These are phyloP conservation scores for Tachina fera DNA, from an alignment of 2,888 invertebrate species.

Conservation along the genomic window DNA sequence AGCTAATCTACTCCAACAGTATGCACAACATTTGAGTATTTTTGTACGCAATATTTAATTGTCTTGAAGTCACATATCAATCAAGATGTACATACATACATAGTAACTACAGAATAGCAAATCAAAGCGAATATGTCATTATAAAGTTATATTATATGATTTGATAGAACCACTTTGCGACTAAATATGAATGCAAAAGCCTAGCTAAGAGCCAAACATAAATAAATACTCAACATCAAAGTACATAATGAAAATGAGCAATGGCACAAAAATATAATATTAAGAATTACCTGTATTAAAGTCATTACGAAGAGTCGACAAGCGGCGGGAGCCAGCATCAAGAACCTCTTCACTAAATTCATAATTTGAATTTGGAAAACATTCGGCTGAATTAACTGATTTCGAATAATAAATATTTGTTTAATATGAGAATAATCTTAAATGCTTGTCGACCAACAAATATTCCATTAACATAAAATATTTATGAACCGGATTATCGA, in stretches of 20 bases:
- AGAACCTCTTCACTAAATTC: slow-evolving; percentile 93
- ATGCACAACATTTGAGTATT: not conserved
- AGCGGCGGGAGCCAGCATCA: slow-evolving; percentile 91
- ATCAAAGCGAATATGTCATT: not conserved
- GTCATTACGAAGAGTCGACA: slow-evolving; percentile 96
- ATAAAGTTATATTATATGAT: not conserved
- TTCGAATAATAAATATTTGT: slow-evolving; percentile 35
- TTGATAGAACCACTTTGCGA: not conserved
- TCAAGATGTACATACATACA: not conserved
- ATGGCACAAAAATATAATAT: not conserved
- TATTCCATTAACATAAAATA: not conserved
- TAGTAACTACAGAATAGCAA: slow-evolving; percentile 4
- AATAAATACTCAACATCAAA: not conserved
- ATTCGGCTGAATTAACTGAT: slow-evolving; percentile 57
- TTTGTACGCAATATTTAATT: slow-evolving; percentile 15
- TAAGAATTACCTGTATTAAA: slow-evolving; percentile 91
- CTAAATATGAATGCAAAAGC: not conserved
- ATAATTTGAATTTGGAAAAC: slow-evolving; percentile 57
- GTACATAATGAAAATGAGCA: slow-evolving; percentile 20
- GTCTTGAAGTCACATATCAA: not conserved
- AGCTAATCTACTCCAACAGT: not conserved
- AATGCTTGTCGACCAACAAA: not conserved
- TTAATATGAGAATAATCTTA: not conserved
- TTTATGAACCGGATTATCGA: not conserved
- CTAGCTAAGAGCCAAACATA: not conserved